Conservation (phyloP, 2,888 invertebrate species). For the Rotaria magnacalcarata region DNA sequence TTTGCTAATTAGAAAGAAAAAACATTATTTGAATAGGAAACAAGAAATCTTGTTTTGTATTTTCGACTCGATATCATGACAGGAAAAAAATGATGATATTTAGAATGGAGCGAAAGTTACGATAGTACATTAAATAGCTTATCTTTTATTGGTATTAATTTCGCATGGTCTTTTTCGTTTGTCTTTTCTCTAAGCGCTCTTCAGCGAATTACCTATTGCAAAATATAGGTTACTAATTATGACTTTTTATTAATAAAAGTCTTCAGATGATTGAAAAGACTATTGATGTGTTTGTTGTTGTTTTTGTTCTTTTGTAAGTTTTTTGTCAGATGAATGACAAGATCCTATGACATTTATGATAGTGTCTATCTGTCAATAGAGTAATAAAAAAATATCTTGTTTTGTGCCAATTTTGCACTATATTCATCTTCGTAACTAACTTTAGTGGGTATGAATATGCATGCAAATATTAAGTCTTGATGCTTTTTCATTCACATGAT, state of each 20-base stretch:
- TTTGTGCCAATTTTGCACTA: not conserved
- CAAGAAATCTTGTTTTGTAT: not conserved
- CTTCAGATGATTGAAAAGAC: not conserved
- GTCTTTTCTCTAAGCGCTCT: too few relatives aligned
- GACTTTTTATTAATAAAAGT: not conserved
- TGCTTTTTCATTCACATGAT: not conserved
- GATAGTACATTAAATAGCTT: too few relatives aligned
- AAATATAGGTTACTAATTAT: not conserved
- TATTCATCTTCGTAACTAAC: not conserved
- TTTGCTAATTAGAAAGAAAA: not conserved
- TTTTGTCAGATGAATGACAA: not conserved
- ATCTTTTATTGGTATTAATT: too few relatives aligned
- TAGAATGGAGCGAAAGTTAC: too few relatives aligned
- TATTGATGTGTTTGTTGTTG: too few relatives aligned
- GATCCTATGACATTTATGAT: not conserved
- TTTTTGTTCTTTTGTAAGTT: too few relatives aligned
- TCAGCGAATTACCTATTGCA: not conserved
- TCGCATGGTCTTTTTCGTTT: too few relatives aligned
- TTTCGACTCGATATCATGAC: too few relatives aligned
- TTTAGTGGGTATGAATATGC: not conserved
- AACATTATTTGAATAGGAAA: not conserved
- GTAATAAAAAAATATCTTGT: not conserved
- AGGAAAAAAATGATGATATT: too few relatives aligned
- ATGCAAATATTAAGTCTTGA: not conserved
- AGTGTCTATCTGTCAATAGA: not conserved